Evolutionary conservation across 2,797 vertebrate genomes (phyloP).

Genomic region (Lophius americanus): DNA sequence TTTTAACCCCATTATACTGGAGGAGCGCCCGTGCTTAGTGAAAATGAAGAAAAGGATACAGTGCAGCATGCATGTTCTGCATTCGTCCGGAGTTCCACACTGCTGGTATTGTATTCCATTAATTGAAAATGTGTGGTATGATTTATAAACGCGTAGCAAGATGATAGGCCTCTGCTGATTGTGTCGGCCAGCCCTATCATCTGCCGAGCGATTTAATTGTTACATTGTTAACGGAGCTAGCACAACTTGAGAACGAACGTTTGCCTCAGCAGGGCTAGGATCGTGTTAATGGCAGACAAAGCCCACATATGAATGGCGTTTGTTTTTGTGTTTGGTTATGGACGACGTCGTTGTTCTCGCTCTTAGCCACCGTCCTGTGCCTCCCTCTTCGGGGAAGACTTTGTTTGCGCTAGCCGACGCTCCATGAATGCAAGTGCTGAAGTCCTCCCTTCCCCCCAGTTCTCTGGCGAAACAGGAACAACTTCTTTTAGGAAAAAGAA

Average conservation of each 20-base stretch:
- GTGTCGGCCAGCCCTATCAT: conserved; percentile 75
- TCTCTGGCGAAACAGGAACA: conserved; percentile 84
- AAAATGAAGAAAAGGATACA: conserved; percentile 78
- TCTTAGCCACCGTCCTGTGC: conserved; percentile 74
- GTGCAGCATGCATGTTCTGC: conserved; percentile 79
- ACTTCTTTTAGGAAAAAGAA: conserved; percentile 82
- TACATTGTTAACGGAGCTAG: conserved; percentile 78
- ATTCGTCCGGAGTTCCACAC: conserved; percentile 72
- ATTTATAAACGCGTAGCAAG: conserved; percentile 65
- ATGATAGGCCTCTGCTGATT: conserved; percentile 76
- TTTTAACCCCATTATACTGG: conserved; percentile 75
- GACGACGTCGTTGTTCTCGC: conserved; percentile 76
- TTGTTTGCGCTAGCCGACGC: conserved; percentile 83
- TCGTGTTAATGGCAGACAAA: conserved; percentile 53
- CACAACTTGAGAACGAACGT: conserved; percentile 73
- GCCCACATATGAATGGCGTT: conserved; percentile 20
- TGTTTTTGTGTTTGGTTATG: conserved; percentile 35
- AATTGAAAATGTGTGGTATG: conserved; percentile 55
- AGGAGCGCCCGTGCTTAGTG: conserved; percentile 79
- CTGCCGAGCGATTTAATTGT: conserved; percentile 78
- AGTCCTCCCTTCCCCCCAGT: conserved; percentile 79
- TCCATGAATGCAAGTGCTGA: conserved; percentile 81
- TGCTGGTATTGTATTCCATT: conserved; percentile 74
- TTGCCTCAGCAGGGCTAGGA: conserved; percentile 41
- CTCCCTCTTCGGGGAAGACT: conserved; percentile 84